Conservation (phyloP, 1,140 invertebrate genomes). For the Drosophila malerkotliana region DNA sequence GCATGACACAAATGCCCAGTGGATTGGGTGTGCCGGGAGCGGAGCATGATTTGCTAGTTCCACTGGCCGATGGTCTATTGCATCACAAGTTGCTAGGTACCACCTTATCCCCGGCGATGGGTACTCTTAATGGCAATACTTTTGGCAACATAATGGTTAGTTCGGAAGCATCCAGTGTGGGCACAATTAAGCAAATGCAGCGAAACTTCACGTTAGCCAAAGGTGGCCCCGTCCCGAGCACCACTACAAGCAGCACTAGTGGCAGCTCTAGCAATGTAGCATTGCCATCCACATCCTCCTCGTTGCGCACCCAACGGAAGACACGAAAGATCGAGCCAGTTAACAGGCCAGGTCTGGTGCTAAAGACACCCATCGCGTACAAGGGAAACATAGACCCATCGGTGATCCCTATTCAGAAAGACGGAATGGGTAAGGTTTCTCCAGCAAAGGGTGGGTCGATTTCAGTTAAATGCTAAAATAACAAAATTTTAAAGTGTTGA, state of each 20-base stretch:
- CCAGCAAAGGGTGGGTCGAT: conserved; percentile 33
- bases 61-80: conserved; percentile 61
- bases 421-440: conserved; percentile 90
- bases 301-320: conserved; percentile 76
- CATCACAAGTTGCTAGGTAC: conserved; percentile 72
- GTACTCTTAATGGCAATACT: conserved; percentile 66
- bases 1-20: conserved; percentile 61
- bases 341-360: conserved; percentile 89
- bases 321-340: conserved; percentile 89
- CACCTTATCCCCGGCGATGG: conserved; percentile 50
- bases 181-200: conserved; percentile 61
- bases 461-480: no score
- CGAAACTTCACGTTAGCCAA: conserved; percentile 67
- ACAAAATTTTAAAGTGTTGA: no score
- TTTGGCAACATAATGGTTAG: conserved; percentile 84
- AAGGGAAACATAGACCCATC: conserved; percentile 91
- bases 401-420: conserved; percentile 91
- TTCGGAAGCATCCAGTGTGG: conserved; percentile 18
- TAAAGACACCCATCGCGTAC: conserved; percentile 92
- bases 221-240: background rate
- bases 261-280: conserved; percentile 14
- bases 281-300: conserved; percentile 26
- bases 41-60: conserved; percentile 71
- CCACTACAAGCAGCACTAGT: conserved; percentile 12
- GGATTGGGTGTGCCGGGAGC: conserved; percentile 27